These are phyloP conservation scores for Corbicula japonica DNA, from an alignment of 2,888 invertebrate genomes.

Conservation along the genomic window DNA sequence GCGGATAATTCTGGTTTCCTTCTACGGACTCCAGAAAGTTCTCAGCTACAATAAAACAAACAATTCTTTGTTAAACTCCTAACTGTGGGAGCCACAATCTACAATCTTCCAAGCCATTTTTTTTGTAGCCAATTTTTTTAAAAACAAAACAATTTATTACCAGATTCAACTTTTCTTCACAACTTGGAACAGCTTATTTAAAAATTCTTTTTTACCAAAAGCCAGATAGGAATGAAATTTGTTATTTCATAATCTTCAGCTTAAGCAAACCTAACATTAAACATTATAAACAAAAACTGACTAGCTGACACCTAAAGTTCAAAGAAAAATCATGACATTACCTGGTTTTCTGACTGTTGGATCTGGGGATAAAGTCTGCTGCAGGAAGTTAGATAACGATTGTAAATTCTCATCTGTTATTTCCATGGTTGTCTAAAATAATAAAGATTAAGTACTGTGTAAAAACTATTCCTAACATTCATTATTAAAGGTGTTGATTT, in stretches of 20 bases:
- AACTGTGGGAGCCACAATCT: too few species aligned
- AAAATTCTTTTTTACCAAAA: too few species aligned
- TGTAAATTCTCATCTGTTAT: slow-evolving; percentile 93
- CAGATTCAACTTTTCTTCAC: too few species aligned
- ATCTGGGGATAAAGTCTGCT: slow-evolving; percentile 95
- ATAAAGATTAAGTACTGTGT: not conserved
- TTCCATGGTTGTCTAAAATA: slow-evolving; percentile 90
- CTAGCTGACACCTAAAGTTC: too few species aligned
- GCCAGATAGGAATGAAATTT: too few species aligned
- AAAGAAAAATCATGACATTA: too few species aligned
- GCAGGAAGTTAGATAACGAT: slow-evolving; percentile 93
- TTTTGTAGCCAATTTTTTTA: too few species aligned
- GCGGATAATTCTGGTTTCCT: slow-evolving; percentile 95
- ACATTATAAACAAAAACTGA: too few species aligned
- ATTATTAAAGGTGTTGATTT: not conserved
- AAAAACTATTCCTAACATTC: not conserved
- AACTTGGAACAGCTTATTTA: too few species aligned
- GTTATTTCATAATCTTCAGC: not conserved
- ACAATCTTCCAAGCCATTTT: too few species aligned
- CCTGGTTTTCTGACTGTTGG: slow-evolving; percentile 94
- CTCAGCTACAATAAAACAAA: slow-evolving; percentile 90
- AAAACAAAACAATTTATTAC: too few species aligned
- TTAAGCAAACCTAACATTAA: not conserved
- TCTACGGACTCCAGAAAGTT: slow-evolving; percentile 96
- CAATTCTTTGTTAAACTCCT: not conserved